These are phyloP conservation scores for Ploceus nigricollis DNA, from an alignment of 2,113 vertebrate species.

Conservation along the genomic window DNA sequence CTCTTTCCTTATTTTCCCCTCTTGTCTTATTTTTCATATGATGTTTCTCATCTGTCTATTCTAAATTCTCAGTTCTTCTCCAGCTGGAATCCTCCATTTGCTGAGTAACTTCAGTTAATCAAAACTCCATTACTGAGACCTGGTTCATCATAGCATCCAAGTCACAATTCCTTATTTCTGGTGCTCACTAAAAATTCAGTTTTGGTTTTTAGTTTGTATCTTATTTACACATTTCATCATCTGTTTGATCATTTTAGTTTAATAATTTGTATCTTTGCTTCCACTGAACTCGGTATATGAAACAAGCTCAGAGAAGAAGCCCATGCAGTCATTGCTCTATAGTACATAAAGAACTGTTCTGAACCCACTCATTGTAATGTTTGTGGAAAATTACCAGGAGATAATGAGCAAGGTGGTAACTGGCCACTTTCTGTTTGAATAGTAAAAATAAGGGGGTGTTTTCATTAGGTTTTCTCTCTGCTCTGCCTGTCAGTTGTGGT, in stretches of 20 bases:
- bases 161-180: neutral
- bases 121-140: neutral
- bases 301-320: neutral
- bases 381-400: neutral
- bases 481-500: neutral
- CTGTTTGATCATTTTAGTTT: neutral
- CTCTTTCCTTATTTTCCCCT: neutral
- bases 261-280: neutral
- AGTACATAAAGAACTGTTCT: neutral
- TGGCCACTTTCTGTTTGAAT: neutral
- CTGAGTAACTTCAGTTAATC: neutral
- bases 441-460: neutral
- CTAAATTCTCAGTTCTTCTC: neutral
- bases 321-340: neutral
- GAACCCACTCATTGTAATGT: neutral
- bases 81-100: neutral
- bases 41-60: neutral
- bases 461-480: neutral
- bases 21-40: neutral
- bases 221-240: neutral
- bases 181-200: neutral
- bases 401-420: neutral
- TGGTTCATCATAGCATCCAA: neutral
- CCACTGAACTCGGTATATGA: neutral
- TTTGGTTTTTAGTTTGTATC: neutral